Evolutionary conservation across 2,113 vertebrate genomes (phyloP).

Genomic region (Galbula dea): DNA sequence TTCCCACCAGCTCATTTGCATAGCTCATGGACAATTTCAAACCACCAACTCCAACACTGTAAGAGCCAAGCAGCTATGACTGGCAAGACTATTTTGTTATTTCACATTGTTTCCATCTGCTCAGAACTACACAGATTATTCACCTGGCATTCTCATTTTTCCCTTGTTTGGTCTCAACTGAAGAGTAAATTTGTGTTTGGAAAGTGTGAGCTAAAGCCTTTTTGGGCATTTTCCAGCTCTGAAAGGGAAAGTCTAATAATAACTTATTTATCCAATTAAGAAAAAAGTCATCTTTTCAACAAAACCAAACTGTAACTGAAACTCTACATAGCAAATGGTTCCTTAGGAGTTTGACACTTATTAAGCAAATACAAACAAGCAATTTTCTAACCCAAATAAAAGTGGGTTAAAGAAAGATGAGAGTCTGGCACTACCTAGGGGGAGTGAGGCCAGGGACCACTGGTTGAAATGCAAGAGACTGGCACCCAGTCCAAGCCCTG

Average conservation of each 20-base stretch:
- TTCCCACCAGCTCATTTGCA: slow-evolving; percentile 32
- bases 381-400: neutral
- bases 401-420: neutral
- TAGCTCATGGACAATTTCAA: slow-evolving; percentile 20
- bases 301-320: neutral
- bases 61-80: neutral
- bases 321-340: neutral
- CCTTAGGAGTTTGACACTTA: neutral
- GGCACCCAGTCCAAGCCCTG: neutral
- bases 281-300: neutral
- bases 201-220: slow-evolving; percentile 20
- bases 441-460: neutral
- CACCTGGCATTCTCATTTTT: slow-evolving; percentile 2
- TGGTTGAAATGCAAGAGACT: neutral
- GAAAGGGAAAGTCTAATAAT: slow-evolving; percentile 33
- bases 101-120: neutral
- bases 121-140: neutral
- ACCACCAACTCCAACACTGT: neutral
- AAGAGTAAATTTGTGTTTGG: neutral
- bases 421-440: neutral
- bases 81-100: neutral
- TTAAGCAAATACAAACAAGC: neutral
- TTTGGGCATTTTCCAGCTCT: slow-evolving; percentile 21
- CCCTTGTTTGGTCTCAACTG: slow-evolving; percentile 17
- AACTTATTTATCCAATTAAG: neutral